A percentile compares a stretch with the other conserved stretches of the same genome.
Conservation (phyloP, 2,113 vertebrate genomes). For the Papio anubis region DNA sequence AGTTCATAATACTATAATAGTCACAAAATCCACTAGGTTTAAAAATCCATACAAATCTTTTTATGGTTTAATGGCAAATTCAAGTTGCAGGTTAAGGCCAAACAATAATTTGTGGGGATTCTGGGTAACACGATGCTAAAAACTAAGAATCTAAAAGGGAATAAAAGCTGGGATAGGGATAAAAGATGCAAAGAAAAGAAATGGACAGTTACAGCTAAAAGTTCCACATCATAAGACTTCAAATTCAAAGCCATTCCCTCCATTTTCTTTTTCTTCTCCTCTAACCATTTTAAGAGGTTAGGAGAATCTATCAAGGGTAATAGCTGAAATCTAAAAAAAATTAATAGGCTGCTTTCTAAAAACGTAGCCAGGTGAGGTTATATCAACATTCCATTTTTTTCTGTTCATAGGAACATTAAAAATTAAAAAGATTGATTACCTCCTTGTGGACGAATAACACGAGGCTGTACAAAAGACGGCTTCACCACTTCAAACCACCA, state of each 20-base stretch:
- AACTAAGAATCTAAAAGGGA: not conserved
- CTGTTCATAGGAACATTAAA: not conserved
- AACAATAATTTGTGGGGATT: not conserved
- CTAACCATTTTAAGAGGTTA: not conserved
- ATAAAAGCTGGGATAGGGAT: not conserved
- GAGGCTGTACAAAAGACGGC: constrained; percentile 95
- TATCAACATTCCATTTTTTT: not conserved
- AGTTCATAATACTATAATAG: not conserved
- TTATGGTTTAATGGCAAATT: not conserved
- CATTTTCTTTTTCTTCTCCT: not conserved
- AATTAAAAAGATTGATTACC: constrained; percentile 39
- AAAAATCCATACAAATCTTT: not conserved
- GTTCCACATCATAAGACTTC: too few species aligned
- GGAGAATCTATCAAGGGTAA: not conserved
- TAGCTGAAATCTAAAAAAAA: not conserved
- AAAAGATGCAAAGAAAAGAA: not conserved
- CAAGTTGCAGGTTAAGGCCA: not conserved
- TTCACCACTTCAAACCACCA: constrained; percentile 98
- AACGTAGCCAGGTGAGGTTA: not conserved
- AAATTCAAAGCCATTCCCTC: not conserved
- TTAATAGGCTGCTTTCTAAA: not conserved
- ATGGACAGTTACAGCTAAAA: not conserved
- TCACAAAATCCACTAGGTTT: not conserved
- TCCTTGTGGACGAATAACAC: constrained; percentile 87
- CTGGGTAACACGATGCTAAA: not conserved